Evolutionary conservation across 2,888 invertebrate genomes (phyloP), one percentile per base, ranked within the genome.

Genomic region (Teleogryllus oceanicus): DNA sequence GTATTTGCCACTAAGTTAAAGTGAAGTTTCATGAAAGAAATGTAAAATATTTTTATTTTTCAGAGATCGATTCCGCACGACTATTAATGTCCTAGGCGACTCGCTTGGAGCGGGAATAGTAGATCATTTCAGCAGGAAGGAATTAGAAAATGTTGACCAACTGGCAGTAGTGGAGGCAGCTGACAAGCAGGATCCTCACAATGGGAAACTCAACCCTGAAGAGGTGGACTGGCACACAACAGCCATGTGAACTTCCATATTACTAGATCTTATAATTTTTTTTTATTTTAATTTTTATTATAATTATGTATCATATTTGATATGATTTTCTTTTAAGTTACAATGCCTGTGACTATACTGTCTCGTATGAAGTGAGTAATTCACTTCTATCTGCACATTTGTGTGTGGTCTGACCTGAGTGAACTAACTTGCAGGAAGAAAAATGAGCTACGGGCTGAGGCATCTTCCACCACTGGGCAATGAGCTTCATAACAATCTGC

Each of bases 71-170:
- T 95, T 95, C 91, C 91, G 95, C 86, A 92, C 96, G 85, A 93
- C 95, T 85, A 91, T 98, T 84, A 99, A 99, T 88, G 98, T 99
- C 51, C 92, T 97, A 87, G 98, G 98, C 84, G 98, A 99, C 87
- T 95, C 96, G 16, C 88, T 98, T 81, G 98, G 98, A 75, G 97
- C 98, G 76, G 95, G 95, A 81, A 92, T 99, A 79, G 97, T 99
- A 50, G 92, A 95, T 85, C 92, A 94, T 83, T 89, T 97, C 83
- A 96, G 96, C 81, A 91, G 92, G 85, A 91, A 91, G 16, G 96
- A 96, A 85, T 87, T 94, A 81, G 88, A 87, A 24, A 84, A 79
- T 49, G 18, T 74, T 20, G 62, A n/a, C 12, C 76, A 21, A 13
- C 78, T 50, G 13, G 37, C 75, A 18, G 49, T 74, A 13, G 13